Conservation (phyloP, 2,113 vertebrate genomes). For the Ochotona princeps region DNA sequence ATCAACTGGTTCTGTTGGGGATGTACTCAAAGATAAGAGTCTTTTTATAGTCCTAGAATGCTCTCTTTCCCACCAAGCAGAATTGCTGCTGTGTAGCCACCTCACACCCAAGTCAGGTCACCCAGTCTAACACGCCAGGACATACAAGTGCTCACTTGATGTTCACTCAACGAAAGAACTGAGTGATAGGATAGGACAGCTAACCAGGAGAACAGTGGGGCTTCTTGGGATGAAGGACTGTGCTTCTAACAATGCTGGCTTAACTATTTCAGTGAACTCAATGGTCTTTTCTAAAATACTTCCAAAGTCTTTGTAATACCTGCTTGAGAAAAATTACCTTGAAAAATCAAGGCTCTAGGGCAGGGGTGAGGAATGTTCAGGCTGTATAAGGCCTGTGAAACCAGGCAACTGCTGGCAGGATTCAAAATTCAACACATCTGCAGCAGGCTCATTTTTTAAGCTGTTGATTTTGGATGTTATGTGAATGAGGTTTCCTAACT, state of each 20-base stretch:
- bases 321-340: constrained; percentile 32
- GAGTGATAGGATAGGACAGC: neutral
- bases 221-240: neutral
- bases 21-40: neutral
- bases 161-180: neutral
- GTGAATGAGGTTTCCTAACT: too few species aligned
- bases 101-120: neutral
- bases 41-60: neutral
- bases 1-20: neutral
- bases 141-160: neutral
- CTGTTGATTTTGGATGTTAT: too few species aligned
- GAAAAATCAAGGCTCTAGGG: neutral
- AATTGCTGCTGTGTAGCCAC: neutral
- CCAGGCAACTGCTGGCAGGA: too few species aligned
- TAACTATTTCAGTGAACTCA: constrained; percentile 25
- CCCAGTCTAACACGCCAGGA: neutral
- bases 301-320: neutral
- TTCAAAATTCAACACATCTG: too few species aligned
- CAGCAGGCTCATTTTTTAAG: too few species aligned
- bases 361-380: too few species aligned
- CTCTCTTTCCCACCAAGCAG: neutral
- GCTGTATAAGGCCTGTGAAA: too few species aligned
- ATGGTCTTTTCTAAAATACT: constrained; percentile 31
- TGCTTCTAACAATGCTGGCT: neutral
- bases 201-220: neutral